A percentile compares a stretch with the other conserved stretches of the same genome.
Evolutionary conservation across 2,113 vertebrate species (phyloP).

Genomic region (Pedetes capensis): DNA sequence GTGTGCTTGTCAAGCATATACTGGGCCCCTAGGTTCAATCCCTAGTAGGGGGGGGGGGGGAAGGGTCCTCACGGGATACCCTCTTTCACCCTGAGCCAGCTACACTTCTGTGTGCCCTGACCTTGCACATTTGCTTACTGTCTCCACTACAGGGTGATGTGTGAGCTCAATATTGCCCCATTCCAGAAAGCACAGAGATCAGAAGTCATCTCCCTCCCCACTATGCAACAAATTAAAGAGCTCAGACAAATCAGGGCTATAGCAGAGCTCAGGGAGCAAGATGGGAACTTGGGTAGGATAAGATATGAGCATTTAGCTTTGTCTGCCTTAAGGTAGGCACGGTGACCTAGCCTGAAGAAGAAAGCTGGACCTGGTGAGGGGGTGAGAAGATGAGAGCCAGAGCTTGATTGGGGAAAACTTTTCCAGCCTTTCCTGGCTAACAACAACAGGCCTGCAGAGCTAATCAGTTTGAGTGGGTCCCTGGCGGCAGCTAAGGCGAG

Average conservation of each 20-base stretch:
- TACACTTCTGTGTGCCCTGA: neutral
- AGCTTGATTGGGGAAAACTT: neutral
- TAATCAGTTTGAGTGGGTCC: constrained; percentile 72
- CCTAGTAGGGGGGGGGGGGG: too few relatives aligned
- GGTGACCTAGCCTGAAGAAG: neutral
- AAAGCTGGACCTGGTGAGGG: neutral
- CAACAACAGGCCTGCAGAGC: constrained; percentile 55
- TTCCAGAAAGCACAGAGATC: neutral
- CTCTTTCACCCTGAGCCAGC: neutral
- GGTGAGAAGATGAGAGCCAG: neutral
- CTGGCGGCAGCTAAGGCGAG: constrained; percentile 22
- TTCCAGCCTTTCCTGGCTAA: constrained; percentile 11
- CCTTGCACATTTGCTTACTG: neutral
- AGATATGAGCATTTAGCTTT: neutral
- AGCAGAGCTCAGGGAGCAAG: neutral
- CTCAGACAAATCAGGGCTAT: neutral
- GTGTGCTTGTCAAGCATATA: too few relatives aligned
- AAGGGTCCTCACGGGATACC: too few relatives aligned
- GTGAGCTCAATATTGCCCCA: neutral
- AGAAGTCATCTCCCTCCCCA: neutral
- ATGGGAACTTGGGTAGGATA: neutral
- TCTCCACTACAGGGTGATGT: neutral
- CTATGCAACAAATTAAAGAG: neutral
- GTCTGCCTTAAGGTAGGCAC: neutral
- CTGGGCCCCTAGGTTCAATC: too few relatives aligned